These are phyloP conservation scores for Drosophila nebulosa DNA, from an alignment of 1,140 invertebrate genomes.

Conservation along the genomic window DNA sequence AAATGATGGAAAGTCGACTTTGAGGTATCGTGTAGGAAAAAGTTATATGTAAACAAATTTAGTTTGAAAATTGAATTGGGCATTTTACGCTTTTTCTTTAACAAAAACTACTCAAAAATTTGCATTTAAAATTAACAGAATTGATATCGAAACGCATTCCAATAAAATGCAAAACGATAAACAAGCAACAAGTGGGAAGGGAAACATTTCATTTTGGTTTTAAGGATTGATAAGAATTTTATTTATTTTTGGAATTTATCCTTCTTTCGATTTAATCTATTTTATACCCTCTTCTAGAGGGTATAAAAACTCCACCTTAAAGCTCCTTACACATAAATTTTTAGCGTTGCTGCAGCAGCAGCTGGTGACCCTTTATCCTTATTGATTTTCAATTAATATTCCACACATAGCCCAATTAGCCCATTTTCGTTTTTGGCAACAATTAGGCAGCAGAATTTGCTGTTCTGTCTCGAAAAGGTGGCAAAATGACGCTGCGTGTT, in stretches of 20 bases:
- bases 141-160: too few relatives aligned
- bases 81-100: too few relatives aligned
- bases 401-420: constrained; percentile 73
- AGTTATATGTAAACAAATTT: too few relatives aligned
- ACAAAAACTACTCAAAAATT: too few relatives aligned
- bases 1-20: constrained; percentile 41
- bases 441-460: constrained; percentile 67
- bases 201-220: too few relatives aligned
- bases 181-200: too few relatives aligned
- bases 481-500: constrained; percentile 11
- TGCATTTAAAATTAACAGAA: too few relatives aligned
- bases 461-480: constrained; percentile 10
- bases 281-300: too few relatives aligned
- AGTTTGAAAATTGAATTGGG: too few relatives aligned
- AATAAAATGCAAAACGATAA: too few relatives aligned
- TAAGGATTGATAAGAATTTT: too few relatives aligned
- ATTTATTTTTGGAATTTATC: too few relatives aligned
- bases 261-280: not conserved
- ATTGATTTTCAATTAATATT: constrained; percentile 79
- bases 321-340: not conserved
- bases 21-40: constrained; percentile 42
- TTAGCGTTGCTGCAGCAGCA: not conserved
- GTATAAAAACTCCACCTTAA: not conserved
- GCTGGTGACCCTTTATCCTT: constrained; percentile 42
- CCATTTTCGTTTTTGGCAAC: constrained; percentile 54